Evolutionary conservation across 2,113 vertebrate species (phyloP), one percentile per base, ranked within the genome.

Genomic region (Stigmatopora argus): DNA sequence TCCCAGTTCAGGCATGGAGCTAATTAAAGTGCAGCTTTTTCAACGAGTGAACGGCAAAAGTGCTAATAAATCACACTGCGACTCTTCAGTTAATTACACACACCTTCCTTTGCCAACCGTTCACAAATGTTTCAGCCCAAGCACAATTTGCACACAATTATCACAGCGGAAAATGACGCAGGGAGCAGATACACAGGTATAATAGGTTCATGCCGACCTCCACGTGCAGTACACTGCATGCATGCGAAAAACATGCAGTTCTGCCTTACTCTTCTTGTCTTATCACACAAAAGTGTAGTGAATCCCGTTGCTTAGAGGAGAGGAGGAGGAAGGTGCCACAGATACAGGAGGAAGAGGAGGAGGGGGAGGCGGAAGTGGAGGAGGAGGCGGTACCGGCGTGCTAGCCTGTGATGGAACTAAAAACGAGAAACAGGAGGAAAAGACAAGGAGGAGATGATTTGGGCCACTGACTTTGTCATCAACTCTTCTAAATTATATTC

Each of bases 221-320:
- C 10, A 21, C 15, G 26, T 34, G 10, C 15, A 57, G 21, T 26
- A 19, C 19, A 23, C 51, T 23, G 71, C 17, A 15, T 68, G 74
- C 85, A 84, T 72, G 75, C 73, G 48, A 61, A 81, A 74, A 85
- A 81, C 81, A 82, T 90, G 91, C 86, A 83, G 75, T 89, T 88
- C 91, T 90, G 89, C 90, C 94, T 97, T 96, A 97, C 94, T 95
- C 94, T 92, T 87, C 88, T 72, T 79, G 77, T 88, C 64, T 85
- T 77, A 90, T 90, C 94, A 98, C 92, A 98, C 96, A 98, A 98
- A 98, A 83, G 95, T 98, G 95, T 98, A 98, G 94, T 98, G 95
- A 90, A 98, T 92, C 92, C 96, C 96, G 91, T 94, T 98, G 94
- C 93, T 94, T 92, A 96, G 89, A 69, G 92, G 92, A 88, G 93